Percentiles rank a stretch among this genome's conserved stretches.
Conservation (phyloP, 2,888 invertebrate species). For the Lypha dubia region DNA sequence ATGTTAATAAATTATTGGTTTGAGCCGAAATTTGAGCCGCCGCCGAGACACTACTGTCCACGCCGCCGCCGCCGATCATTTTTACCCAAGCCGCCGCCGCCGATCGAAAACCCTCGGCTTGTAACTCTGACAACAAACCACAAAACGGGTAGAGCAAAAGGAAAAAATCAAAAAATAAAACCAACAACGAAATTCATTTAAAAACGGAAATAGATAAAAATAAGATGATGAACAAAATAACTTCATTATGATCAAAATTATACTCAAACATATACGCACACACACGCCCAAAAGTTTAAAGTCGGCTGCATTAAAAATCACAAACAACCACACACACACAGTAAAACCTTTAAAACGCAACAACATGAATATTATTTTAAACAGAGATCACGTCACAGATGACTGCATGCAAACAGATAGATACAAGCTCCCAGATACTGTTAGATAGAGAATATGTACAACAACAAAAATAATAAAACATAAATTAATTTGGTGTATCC, state of each 20-base stretch:
- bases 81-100: too few relatives aligned
- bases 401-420: slow-evolving; percentile 65
- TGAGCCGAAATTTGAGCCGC: too few relatives aligned
- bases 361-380: slow-evolving; percentile 50
- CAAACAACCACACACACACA: slow-evolving; percentile 12
- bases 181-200: slow-evolving; percentile 50
- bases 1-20: too few relatives aligned
- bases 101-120: too few relatives aligned
- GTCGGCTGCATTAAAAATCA: slow-evolving; percentile 15
- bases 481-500: slow-evolving; percentile 38
- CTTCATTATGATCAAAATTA: slow-evolving; percentile 47
- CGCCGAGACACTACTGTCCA: too few relatives aligned
- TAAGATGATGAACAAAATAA: slow-evolving; percentile 62
- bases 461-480: slow-evolving; percentile 2
- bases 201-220: slow-evolving; percentile 72
- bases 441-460: slow-evolving; percentile 53
- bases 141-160: slow-evolving; percentile 35
- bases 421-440: slow-evolving; percentile 56
- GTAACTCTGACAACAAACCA: too few relatives aligned
- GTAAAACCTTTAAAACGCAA: slow-evolving; percentile 32
- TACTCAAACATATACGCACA: slow-evolving; percentile 25
- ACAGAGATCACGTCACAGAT: slow-evolving; percentile 72
- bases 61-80: too few relatives aligned
- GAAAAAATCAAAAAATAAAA: neutral
- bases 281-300: slow-evolving; percentile 43